These are phyloP conservation scores for Chymomyza procnemis DNA, from an alignment of 2,888 invertebrate species.

Conservation along the genomic window DNA sequence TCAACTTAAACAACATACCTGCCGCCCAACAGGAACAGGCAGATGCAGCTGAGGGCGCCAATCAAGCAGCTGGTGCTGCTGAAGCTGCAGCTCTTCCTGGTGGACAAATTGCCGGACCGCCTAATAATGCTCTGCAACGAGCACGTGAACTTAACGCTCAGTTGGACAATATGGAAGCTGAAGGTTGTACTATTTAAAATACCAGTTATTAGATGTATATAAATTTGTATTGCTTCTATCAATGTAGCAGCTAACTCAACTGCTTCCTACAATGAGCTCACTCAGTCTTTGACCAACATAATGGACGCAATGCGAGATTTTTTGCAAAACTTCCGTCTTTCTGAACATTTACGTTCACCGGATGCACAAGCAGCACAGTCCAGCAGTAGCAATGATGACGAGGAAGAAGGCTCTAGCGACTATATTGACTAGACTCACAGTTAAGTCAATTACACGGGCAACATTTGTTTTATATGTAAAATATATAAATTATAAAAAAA, in stretches of 20 bases:
- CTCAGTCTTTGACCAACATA: constrained; percentile 83
- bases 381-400: constrained; percentile 79
- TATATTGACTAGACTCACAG: constrained; percentile 71
- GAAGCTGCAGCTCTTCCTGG: constrained; percentile 35
- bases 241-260: constrained; percentile 35
- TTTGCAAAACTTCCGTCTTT: constrained; percentile 83
- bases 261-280: constrained; percentile 78
- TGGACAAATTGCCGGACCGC: background rate
- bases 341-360: constrained; percentile 80
- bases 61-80: constrained; percentile 14
- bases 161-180: constrained; percentile 60
- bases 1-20: constrained; percentile 78
- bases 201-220: constrained; percentile 19
- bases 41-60: constrained; percentile 26
- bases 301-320: constrained; percentile 87
- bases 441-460: background rate
- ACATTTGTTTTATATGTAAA: constrained; percentile 21
- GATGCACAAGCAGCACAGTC: constrained; percentile 61
- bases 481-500: background rate
- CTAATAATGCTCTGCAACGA: constrained; percentile 10
- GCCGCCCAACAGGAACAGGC: constrained; percentile 49
- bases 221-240: background rate
- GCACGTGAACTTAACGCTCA: constrained; percentile 51
- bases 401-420: constrained; percentile 80
- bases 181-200: constrained; percentile 39